These are phyloP conservation scores for Brachypteracias leptosomus DNA, from an alignment of 2,113 vertebrate genomes.

Conservation along the genomic window DNA sequence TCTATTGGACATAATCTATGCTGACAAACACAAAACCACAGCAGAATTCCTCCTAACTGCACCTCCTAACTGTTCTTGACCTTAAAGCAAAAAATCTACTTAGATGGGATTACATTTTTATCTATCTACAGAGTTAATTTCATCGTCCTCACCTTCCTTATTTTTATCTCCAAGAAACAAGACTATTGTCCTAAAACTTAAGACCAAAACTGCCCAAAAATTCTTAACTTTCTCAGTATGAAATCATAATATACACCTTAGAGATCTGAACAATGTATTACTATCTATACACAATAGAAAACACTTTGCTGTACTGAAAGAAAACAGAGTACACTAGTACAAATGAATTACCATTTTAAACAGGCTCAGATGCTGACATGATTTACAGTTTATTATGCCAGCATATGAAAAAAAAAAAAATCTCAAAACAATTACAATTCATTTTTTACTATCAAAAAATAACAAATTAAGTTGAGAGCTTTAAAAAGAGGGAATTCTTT, in stretches of 20 bases:
- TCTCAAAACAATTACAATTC: neutral
- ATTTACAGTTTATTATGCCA: slow-evolving; percentile 37
- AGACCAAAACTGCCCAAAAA: neutral
- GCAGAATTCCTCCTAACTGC: neutral
- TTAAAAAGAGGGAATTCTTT: slow-evolving; percentile 53
- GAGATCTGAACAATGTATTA: neutral
- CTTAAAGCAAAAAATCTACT: neutral
- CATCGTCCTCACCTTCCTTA: neutral
- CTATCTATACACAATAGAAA: neutral
- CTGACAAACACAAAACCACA: neutral
- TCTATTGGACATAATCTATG: neutral
- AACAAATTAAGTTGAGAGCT: slow-evolving; percentile 59
- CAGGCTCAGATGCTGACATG: slow-evolving; percentile 32
- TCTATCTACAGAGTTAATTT: neutral
- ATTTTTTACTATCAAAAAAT: slow-evolving; percentile 58
- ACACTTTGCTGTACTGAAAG: neutral
- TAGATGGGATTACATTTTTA: neutral
- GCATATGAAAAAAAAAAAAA: neutral
- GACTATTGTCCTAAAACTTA: neutral
- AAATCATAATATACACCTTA: neutral
- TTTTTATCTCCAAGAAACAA: neutral
- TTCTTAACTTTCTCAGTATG: neutral
- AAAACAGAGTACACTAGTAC: neutral
- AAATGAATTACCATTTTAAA: neutral
- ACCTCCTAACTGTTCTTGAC: neutral